Evolutionary conservation across 2,113 vertebrate genomes (phyloP).

Genomic region (Urocynchramus pylzowi): DNA sequence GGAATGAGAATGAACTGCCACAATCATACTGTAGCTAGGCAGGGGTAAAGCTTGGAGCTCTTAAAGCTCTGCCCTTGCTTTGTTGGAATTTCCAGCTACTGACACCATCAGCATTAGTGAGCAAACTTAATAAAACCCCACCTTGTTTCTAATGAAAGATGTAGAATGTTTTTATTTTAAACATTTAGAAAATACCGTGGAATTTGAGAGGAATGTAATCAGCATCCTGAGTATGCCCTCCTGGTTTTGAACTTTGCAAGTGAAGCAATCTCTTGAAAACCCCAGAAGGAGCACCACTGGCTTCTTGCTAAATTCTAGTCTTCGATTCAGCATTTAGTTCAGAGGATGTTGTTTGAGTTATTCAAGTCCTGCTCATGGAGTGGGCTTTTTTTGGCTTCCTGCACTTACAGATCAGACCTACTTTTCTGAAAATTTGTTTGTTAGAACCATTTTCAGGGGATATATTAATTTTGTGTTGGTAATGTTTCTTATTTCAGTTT

Average conservation of each 20-base stretch:
- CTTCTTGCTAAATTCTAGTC: not conserved
- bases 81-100: not conserved
- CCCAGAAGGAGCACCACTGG: not conserved
- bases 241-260: not conserved
- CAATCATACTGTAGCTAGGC: not conserved
- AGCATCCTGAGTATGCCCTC: not conserved
- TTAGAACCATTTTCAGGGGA: not conserved
- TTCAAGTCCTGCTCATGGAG: not conserved
- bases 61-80: not conserved
- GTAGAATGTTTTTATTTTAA: not conserved
- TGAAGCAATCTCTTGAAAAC: not conserved
- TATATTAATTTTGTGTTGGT: not conserved
- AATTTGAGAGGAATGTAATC: not conserved
- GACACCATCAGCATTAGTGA: not conserved
- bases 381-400: not conserved
- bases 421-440: not conserved
- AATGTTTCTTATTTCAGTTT: not conserved
- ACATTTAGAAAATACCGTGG: not conserved
- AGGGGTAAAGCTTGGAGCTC: not conserved
- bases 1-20: rapidly evolving
- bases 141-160: not conserved
- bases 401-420: not conserved
- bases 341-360: not conserved
- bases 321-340: not conserved
- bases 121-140: not conserved